phyloP scores from a whole-genome alignment of 2,888 invertebrate species.

The Phania funesta region DNA sequence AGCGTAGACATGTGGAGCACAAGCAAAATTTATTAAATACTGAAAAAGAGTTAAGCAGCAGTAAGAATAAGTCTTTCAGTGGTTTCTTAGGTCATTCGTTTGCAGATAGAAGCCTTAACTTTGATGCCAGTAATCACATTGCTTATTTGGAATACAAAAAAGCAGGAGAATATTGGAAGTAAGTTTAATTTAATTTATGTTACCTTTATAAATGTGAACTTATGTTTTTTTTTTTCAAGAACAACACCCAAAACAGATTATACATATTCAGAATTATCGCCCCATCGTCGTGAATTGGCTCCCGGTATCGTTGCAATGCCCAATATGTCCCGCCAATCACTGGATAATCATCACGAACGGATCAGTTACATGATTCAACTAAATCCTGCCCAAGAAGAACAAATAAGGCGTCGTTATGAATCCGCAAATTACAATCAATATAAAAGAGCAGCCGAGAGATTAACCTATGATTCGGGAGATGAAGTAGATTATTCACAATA shows the following conservation, averaged over 20 bases:
- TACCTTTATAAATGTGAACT: not conserved
- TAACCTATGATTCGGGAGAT: slow-evolving; percentile 79
- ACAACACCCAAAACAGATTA: slow-evolving; percentile 95
- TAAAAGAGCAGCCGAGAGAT: slow-evolving; percentile 69
- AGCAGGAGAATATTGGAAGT: slow-evolving; percentile 93
- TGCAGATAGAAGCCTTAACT: slow-evolving; percentile 63
- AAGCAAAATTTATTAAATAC: slow-evolving; percentile 76
- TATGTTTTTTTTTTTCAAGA: slow-evolving; percentile 80
- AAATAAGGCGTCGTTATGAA: slow-evolving; percentile 78
- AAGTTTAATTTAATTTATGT: slow-evolving; percentile 78
- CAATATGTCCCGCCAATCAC: slow-evolving; percentile 91
- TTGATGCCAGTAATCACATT: slow-evolving; percentile 80
- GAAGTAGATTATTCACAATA: slow-evolving; percentile 75
- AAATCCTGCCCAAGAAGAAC: slow-evolving; percentile 77
- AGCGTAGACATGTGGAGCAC: slow-evolving; percentile 73
- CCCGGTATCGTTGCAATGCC: slow-evolving; percentile 92
- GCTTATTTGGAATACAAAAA: slow-evolving; percentile 88
- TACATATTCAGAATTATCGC: slow-evolving; percentile 91
- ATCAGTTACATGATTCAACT: slow-evolving; percentile 78
- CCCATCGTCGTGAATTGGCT: slow-evolving; percentile 88
- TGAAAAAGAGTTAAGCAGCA: slow-evolving; percentile 72
- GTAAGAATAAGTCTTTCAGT: slow-evolving; percentile 63
- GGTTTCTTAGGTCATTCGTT: slow-evolving; percentile 64
- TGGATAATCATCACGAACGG: slow-evolving; percentile 83
- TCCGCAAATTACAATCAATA: slow-evolving; percentile 69